phyloP scores from a whole-genome alignment of 1,140 invertebrate genomes.

The Drosophila guanche region DNA sequence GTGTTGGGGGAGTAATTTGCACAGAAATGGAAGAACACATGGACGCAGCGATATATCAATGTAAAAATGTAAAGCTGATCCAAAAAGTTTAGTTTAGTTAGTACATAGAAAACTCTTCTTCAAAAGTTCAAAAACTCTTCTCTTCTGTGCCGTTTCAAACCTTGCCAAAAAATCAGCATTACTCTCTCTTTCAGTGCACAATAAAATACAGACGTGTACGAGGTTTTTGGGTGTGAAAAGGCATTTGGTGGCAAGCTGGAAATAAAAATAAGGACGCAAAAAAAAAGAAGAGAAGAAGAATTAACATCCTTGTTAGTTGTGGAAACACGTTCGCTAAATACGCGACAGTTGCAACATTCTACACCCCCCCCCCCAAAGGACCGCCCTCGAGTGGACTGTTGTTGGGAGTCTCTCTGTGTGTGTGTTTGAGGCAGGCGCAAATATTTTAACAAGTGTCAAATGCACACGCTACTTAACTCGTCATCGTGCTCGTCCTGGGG shows the following conservation, averaged over 20 bases:
- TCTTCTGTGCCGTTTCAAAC: no score
- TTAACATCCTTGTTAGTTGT: conserved; percentile 82
- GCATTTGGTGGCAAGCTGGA: conserved; percentile 78
- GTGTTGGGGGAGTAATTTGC: no score
- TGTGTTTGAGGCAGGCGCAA: conserved; percentile 72
- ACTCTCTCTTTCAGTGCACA: no score
- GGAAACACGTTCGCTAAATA: conserved; percentile 82
- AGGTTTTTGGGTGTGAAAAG: conserved; percentile 72
- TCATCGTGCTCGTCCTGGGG: conserved; percentile 19
- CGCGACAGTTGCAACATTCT: conserved; percentile 48
- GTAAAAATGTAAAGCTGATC: no score
- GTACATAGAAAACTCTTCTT: no score
- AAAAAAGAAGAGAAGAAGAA: conserved; percentile 54
- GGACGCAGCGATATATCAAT: no score
- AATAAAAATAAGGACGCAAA: conserved; percentile 65
- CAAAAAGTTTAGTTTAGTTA: no score
- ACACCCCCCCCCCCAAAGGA: conserved; percentile 31
- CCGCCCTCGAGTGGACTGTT: conserved; percentile 22
- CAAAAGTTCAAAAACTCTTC: no score
- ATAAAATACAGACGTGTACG: no score
- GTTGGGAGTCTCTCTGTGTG: conserved; percentile 13
- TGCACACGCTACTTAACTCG: conserved; percentile 82
- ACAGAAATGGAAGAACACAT: no score
- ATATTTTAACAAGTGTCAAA: conserved; percentile 83
- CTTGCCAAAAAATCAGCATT: no score